Conservation (phyloP, 30 jellyfish, hydroid and myxozoan species). For the Morbakka virulenta region DNA sequence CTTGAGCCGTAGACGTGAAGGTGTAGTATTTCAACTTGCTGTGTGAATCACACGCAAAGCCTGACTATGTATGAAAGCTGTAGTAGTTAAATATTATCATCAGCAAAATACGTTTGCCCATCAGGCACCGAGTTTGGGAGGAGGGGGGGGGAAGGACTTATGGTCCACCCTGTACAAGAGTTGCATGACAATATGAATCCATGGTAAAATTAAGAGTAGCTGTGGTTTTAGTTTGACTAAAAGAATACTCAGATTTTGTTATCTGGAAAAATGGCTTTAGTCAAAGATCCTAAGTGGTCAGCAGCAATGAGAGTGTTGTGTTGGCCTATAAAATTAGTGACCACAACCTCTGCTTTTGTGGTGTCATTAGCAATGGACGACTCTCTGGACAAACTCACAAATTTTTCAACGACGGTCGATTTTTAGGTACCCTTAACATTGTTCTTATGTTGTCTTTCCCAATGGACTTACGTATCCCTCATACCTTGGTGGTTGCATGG, state of each 20-base stretch:
- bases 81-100: too few relatives aligned
- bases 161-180: slow-evolving; percentile 20
- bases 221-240: slow-evolving; percentile 53
- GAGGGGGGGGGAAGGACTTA: too few relatives aligned
- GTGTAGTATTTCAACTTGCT: too few relatives aligned
- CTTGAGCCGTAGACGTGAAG: too few relatives aligned
- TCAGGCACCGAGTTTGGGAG: too few relatives aligned
- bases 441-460: slow-evolving; percentile 30
- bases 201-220: slow-evolving; percentile 36
- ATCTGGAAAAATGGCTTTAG: slow-evolving; percentile 52
- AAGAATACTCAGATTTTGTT: slow-evolving; percentile 40
- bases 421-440: slow-evolving; percentile 1
- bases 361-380: slow-evolving; percentile 11
- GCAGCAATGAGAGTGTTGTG: slow-evolving; percentile 61
- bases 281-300: slow-evolving; percentile 54
- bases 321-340: slow-evolving; percentile 61
- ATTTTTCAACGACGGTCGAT: slow-evolving; percentile 4
- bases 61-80: too few relatives aligned
- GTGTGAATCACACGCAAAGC: too few relatives aligned
- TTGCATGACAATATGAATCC: slow-evolving; percentile 36
- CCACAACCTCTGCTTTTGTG: slow-evolving; percentile 49
- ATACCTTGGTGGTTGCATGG: slow-evolving; percentile 70
- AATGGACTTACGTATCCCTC: slow-evolving; percentile 51
- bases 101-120: too few relatives aligned
- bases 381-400: slow-evolving; percentile 9